Percentiles rank a stretch among this genome's conserved stretches.
phyloP scores from a whole-genome alignment of 2,797 vertebrate genomes.

The Enteromius anoplus region DNA sequence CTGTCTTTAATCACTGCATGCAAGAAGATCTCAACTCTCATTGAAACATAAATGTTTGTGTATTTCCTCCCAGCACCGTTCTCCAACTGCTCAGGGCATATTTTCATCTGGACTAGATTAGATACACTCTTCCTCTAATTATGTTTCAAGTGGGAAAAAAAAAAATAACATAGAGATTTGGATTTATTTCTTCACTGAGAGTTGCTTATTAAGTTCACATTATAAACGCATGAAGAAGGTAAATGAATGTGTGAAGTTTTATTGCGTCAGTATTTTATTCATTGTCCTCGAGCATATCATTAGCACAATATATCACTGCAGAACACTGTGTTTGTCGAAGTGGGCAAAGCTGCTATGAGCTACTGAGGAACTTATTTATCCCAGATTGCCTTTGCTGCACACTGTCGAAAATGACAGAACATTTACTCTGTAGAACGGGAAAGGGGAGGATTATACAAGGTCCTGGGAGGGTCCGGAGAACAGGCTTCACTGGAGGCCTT shows the following conservation, averaged over 20 bases:
- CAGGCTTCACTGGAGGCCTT: background rate
- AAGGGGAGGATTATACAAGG: background rate
- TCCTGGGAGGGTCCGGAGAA: background rate
- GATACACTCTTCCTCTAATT: constrained; percentile 41
- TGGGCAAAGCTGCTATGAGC: constrained; percentile 21
- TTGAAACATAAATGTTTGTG: constrained; percentile 52
- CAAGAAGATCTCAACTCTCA: constrained; percentile 38
- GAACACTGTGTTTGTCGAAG: constrained; percentile 25
- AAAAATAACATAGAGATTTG: background rate
- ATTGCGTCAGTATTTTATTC: constrained; percentile 47
- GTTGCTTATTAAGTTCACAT: constrained; percentile 49
- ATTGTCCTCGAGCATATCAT: constrained; percentile 38
- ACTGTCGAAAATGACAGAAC: constrained; percentile 8
- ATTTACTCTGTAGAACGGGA: background rate
- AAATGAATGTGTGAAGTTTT: constrained; percentile 45
- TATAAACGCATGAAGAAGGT: constrained; percentile 24
- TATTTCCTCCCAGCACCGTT: constrained; percentile 37
- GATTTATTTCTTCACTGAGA: constrained; percentile 32
- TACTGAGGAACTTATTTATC: constrained; percentile 34
- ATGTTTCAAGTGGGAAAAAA: constrained; percentile 14
- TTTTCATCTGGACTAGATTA: constrained; percentile 25
- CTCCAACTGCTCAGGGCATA: background rate
- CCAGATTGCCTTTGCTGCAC: constrained; percentile 1
- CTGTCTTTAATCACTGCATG: constrained; percentile 46
- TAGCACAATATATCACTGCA: constrained; percentile 36